phyloP scores from a whole-genome alignment of 2,888 invertebrate genomes.

The Scaptomyza polygonia region DNA sequence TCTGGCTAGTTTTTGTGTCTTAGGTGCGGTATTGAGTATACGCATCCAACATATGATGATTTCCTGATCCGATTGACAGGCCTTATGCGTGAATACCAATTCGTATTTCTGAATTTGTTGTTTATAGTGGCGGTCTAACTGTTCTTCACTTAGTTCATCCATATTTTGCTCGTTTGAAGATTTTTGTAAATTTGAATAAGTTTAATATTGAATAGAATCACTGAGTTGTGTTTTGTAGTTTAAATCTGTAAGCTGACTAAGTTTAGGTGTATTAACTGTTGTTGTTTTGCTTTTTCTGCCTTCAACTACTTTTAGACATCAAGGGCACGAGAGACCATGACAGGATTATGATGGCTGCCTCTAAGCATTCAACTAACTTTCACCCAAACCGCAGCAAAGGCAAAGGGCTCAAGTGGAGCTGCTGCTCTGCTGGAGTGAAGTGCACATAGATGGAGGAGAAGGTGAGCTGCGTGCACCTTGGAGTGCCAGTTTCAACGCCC shows the following conservation, averaged over 20 bases:
- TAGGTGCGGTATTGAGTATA: slow-evolving; percentile 26
- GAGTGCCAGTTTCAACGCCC: slow-evolving; percentile 47
- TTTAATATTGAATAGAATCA: not conserved
- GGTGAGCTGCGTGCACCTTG: slow-evolving; percentile 47
- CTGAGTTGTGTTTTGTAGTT: not conserved
- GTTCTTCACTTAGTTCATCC: not conserved
- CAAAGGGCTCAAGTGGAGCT: slow-evolving; percentile 45
- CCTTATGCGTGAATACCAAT: slow-evolving; percentile 1
- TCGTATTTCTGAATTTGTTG: slow-evolving; percentile 35
- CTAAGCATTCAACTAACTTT: slow-evolving; percentile 44
- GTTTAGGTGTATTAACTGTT: not conserved
- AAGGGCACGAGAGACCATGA: slow-evolving; percentile 31
- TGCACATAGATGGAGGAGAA: slow-evolving; percentile 4
- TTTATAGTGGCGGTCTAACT: slow-evolving; percentile 49
- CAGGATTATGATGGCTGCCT: slow-evolving; percentile 48
- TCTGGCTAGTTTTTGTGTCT: slow-evolving; percentile 45
- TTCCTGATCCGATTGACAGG: slow-evolving; percentile 36
- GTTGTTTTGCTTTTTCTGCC: not conserved
- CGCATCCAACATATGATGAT: slow-evolving; percentile 48
- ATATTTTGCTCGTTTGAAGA: not conserved
- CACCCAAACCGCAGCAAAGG: slow-evolving; percentile 31
- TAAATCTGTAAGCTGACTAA: not conserved
- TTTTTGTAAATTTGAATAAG: not conserved
- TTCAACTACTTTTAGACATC: slow-evolving; percentile 1
- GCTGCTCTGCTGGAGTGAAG: slow-evolving; percentile 4